phyloP scores from a whole-genome alignment of 2,888 invertebrate species.

The Amphimallon solstitiale region DNA sequence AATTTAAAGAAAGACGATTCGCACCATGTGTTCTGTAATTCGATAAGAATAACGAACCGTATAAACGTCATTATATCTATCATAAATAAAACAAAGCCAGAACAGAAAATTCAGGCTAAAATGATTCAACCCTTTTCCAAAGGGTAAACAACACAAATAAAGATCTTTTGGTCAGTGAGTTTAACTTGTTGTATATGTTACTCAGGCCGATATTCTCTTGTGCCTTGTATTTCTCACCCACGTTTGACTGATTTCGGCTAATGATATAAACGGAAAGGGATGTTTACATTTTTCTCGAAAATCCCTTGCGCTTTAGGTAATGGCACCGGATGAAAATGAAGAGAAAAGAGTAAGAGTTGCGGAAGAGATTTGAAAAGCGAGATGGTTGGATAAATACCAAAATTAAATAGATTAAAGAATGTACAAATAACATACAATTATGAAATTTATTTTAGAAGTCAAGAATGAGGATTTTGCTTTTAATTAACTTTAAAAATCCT shows the following conservation, averaged over 20 bases:
- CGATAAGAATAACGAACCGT: too few relatives aligned
- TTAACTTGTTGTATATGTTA: background rate
- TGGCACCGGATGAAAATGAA: background rate
- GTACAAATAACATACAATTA: slow-evolving; percentile 1
- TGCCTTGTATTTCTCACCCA: background rate
- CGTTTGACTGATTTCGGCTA: slow-evolving; percentile 2
- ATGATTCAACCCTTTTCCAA: too few relatives aligned
- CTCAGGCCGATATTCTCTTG: too few relatives aligned
- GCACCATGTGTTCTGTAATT: too few relatives aligned
- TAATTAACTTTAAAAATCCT: too few relatives aligned
- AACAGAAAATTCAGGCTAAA: too few relatives aligned
- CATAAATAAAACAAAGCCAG: too few relatives aligned
- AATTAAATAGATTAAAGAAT: background rate
- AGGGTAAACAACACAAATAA: background rate
- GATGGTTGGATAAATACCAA: background rate
- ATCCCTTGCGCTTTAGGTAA: background rate
- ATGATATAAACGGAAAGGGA: slow-evolving; percentile 2
- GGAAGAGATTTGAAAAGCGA: background rate
- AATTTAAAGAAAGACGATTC: too few relatives aligned
- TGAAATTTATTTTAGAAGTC: too few relatives aligned
- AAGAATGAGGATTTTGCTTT: too few relatives aligned
- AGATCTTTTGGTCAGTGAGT: background rate
- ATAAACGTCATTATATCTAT: too few relatives aligned
- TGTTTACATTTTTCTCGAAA: background rate
- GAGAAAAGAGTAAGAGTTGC: background rate